Evolutionary conservation across 92 coral and sea anemone genomes (phyloP).

Genomic region (Siderastrea radians): DNA sequence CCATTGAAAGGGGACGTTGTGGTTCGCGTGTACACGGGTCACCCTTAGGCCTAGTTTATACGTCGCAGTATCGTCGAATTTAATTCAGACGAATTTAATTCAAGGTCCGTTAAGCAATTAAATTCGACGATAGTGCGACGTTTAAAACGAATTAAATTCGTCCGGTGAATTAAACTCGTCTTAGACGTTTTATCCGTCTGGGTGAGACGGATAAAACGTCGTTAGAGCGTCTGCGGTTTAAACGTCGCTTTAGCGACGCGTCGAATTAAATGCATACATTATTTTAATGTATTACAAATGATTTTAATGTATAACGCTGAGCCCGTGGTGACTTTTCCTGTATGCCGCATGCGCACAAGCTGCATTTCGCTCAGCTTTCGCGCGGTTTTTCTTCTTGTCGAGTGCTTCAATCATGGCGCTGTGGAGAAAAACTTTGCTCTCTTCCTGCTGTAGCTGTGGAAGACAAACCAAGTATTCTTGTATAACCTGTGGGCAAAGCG

Average conservation of each 20-base stretch:
- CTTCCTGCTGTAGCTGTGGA: conserved; percentile 27
- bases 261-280: conserved; percentile 48
- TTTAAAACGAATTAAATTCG: conserved; percentile 54
- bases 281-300: neutral
- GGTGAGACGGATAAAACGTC: conserved; percentile 42
- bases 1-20: too few species aligned
- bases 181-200: conserved; percentile 60
- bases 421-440: conserved; percentile 24
- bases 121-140: conserved; percentile 45
- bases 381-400: too few species aligned
- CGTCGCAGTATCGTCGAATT: conserved; percentile 54
- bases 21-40: too few species aligned
- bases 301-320: conserved; percentile 21
- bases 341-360: conserved; percentile 35
- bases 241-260: conserved; percentile 39
- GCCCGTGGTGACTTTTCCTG: conserved; percentile 24
- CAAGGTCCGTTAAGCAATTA: conserved; percentile 23
- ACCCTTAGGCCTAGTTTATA: conserved; percentile 40
- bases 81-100: conserved; percentile 33
- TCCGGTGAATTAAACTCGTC: conserved; percentile 57
- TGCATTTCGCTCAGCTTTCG: too few species aligned
- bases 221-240: conserved; percentile 35
- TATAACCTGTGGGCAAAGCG: conserved; percentile 45
- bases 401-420: neutral
- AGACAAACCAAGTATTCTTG: conserved; percentile 39